Conservation (phyloP, 2,113 vertebrate genomes). For the Jaculus jaculus region DNA sequence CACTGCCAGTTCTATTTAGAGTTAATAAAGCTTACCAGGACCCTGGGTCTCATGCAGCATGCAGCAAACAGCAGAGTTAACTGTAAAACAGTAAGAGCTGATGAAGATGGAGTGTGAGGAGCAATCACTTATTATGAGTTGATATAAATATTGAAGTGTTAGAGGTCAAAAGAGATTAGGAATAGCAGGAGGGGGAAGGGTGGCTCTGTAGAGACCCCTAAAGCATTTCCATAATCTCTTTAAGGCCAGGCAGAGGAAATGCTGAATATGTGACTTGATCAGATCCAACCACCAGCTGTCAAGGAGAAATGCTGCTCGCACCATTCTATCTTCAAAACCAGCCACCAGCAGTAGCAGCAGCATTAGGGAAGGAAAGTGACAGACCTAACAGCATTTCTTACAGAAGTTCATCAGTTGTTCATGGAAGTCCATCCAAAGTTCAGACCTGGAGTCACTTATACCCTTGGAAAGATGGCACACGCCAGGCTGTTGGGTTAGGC, state of each 20-base stretch:
- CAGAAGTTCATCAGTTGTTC: background rate
- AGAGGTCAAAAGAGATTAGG: conserved; percentile 57
- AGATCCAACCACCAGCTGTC: conserved; percentile 4
- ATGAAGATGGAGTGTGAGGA: conserved; percentile 78
- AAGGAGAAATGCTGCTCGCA: background rate
- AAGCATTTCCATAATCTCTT: conserved; percentile 33
- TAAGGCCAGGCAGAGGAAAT: conserved; percentile 36
- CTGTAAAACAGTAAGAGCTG: conserved; percentile 95
- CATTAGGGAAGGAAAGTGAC: background rate
- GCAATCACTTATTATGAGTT: conserved; percentile 76
- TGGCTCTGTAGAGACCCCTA: background rate
- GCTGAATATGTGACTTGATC: background rate
- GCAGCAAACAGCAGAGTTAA: conserved; percentile 96
- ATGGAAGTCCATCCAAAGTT: background rate
- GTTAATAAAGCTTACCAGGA: conserved; percentile 93
- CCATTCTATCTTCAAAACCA: background rate
- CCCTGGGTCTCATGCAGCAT: conserved; percentile 94
- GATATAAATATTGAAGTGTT: conserved; percentile 74
- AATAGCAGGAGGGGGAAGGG: conserved; percentile 5
- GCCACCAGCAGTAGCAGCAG: background rate
- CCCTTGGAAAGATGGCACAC: background rate
- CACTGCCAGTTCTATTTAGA: conserved; percentile 79
- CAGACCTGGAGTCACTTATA: background rate
- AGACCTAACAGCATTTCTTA: background rate
- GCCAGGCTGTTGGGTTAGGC: background rate